Evolutionary conservation across 2,888 invertebrate genomes (phyloP).

Genomic region (Noctua comes): DNA sequence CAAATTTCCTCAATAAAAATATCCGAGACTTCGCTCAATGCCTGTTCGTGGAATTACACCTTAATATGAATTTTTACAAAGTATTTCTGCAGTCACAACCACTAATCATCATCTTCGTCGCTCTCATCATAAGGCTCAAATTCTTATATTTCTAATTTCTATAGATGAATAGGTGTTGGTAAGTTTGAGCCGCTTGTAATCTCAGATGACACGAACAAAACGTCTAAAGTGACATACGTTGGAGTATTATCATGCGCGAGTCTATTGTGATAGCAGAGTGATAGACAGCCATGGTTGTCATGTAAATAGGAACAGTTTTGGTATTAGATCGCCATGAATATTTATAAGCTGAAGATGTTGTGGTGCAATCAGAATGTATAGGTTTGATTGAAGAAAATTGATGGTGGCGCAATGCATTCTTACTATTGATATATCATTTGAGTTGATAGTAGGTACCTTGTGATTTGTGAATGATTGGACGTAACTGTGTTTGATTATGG

Average conservation of each 20-base stretch:
- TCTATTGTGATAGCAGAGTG: constrained; percentile 67
- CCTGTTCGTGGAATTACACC: constrained; percentile 53
- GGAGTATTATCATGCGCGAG: constrained; percentile 56
- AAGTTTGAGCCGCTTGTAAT: constrained; percentile 58
- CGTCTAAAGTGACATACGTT: constrained; percentile 64
- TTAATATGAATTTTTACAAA: constrained; percentile 45
- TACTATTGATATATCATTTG: constrained; percentile 43
- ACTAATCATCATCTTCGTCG: background rate
- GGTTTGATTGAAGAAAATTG: constrained; percentile 51
- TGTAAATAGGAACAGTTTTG: constrained; percentile 62
- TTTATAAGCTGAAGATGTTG: constrained; percentile 58
- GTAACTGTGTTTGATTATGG: constrained; percentile 42
- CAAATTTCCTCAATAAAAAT: constrained; percentile 51
- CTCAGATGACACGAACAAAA: constrained; percentile 62
- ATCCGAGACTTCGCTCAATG: constrained; percentile 51
- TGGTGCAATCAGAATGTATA: constrained; percentile 48
- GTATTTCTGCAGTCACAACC: background rate
- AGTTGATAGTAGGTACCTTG: constrained; percentile 7
- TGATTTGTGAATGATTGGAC: constrained; percentile 17
- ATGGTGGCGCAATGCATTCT: constrained; percentile 40
- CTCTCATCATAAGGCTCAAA: constrained; percentile 14
- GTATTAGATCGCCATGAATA: constrained; percentile 63
- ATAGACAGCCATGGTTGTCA: constrained; percentile 65
- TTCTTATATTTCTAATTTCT: constrained; percentile 7
- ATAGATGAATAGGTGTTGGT: constrained; percentile 14